Conservation (phyloP, 30 jellyfish, hydroid and myxozoan species). For the Catostylus mosaicus region DNA sequence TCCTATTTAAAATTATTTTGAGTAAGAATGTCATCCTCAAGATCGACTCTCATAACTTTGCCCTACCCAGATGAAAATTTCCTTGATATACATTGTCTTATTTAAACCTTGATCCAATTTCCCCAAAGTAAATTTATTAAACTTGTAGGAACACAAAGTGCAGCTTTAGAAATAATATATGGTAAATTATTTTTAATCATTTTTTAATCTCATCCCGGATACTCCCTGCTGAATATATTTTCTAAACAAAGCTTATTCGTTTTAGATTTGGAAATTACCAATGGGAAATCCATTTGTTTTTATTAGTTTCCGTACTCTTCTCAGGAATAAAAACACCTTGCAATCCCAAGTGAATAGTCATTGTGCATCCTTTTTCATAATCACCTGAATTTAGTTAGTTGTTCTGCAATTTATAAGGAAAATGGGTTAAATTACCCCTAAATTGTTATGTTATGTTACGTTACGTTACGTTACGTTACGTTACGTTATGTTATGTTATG, state of each 20-base stretch:
- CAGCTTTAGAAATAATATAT: neutral
- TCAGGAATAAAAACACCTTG: neutral
- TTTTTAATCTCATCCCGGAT: constrained; percentile 12
- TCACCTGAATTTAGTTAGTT: too few relatives aligned
- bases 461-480: too few relatives aligned
- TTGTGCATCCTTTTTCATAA: constrained; percentile 4
- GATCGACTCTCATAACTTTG: neutral
- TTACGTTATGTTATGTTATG: too few relatives aligned
- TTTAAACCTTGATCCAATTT: constrained; percentile 1
- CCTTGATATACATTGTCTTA: neutral
- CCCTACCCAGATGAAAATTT: neutral
- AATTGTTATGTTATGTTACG: too few relatives aligned
- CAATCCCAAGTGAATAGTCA: neutral
- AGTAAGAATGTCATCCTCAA: neutral
- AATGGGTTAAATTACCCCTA: too few relatives aligned
- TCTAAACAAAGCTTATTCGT: constrained; percentile 9
- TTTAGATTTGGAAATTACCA: neutral
- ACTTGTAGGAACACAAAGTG: neutral
- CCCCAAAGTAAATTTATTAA: constrained; percentile 1
- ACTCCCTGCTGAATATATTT: constrained; percentile 9
- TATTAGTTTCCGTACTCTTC: neutral
- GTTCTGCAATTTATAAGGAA: too few relatives aligned
- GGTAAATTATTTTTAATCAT: constrained; percentile 3
- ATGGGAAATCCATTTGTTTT: constrained; percentile 18
- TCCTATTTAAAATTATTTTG: neutral